Percentiles rank a stretch among this genome's conserved stretches.
Evolutionary conservation across 1,140 invertebrate species (phyloP).

Genomic region (Araneus ventricosus): DNA sequence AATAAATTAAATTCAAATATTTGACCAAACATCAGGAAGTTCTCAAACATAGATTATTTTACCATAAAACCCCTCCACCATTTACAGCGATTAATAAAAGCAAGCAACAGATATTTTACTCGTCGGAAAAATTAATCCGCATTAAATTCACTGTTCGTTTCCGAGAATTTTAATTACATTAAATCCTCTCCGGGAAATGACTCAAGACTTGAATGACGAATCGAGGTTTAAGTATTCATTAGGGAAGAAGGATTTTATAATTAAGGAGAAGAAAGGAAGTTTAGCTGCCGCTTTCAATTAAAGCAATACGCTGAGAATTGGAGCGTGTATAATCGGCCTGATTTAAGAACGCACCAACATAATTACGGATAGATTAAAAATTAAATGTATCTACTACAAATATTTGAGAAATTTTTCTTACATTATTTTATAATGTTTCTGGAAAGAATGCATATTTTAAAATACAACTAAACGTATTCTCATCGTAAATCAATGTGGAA

Average conservation of each 20-base stretch:
- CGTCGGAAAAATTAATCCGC: not conserved
- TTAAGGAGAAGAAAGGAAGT: not conserved
- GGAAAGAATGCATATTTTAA: too few species aligned
- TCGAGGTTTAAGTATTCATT: constrained; percentile 12
- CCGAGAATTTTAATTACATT: not conserved
- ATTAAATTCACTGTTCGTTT: constrained; percentile 18
- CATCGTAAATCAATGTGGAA: too few species aligned
- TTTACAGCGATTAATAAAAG: not conserved
- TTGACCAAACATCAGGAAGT: not conserved
- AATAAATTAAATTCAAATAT: not conserved
- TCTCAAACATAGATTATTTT: not conserved
- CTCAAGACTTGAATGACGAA: not conserved
- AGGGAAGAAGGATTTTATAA: constrained; percentile 3
- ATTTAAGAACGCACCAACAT: not conserved
- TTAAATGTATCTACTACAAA: too few species aligned
- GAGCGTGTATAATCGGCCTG: not conserved
- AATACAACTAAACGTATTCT: too few species aligned
- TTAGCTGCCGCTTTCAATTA: not conserved
- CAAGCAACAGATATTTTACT: not conserved
- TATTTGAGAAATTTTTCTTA: too few species aligned
- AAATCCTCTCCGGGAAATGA: not conserved
- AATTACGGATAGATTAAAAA: too few species aligned
- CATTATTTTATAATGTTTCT: too few species aligned
- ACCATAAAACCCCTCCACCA: not conserved
- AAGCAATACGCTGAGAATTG: not conserved